A percentile compares a stretch with the other conserved stretches of the same genome.
These are phyloP conservation scores for Tolypeutes matacus DNA, from an alignment of 2,797 vertebrate species.

Conservation along the genomic window DNA sequence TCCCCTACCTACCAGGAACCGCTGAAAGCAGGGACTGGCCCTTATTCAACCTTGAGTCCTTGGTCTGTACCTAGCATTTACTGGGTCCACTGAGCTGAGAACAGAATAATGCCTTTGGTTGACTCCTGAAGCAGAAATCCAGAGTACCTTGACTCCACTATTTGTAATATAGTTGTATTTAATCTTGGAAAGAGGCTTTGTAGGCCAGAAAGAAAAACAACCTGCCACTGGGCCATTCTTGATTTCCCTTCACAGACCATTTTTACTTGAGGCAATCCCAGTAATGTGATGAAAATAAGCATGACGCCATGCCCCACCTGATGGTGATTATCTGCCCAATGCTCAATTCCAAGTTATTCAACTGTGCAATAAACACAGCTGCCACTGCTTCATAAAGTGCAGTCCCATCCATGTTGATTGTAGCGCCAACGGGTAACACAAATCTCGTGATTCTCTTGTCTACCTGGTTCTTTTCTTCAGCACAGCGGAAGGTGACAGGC, in stretches of 20 bases:
- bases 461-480: constrained; percentile 95
- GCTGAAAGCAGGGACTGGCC: background rate
- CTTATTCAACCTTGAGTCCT: background rate
- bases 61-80: background rate
- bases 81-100: background rate
- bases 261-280: background rate
- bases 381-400: constrained; percentile 98
- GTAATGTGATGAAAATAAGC: background rate
- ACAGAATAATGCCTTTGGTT: background rate
- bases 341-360: constrained; percentile 94
- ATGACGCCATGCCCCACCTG: constrained; percentile 88
- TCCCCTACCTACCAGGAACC: too few species aligned
- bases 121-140: background rate
- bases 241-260: background rate
- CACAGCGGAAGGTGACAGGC: constrained; percentile 97
- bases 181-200: background rate
- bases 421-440: constrained; percentile 97
- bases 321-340: constrained; percentile 96
- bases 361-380: constrained; percentile 97
- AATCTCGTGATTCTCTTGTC: constrained; percentile 99
- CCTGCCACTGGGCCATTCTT: background rate
- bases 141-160: background rate
- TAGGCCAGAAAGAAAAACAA: background rate
- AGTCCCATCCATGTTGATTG: constrained; percentile 99
- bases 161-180: background rate